Evolutionary conservation across 2,113 vertebrate species (phyloP), one percentile per base, ranked within the genome.

Genomic region (Dasypus novemcinctus): DNA sequence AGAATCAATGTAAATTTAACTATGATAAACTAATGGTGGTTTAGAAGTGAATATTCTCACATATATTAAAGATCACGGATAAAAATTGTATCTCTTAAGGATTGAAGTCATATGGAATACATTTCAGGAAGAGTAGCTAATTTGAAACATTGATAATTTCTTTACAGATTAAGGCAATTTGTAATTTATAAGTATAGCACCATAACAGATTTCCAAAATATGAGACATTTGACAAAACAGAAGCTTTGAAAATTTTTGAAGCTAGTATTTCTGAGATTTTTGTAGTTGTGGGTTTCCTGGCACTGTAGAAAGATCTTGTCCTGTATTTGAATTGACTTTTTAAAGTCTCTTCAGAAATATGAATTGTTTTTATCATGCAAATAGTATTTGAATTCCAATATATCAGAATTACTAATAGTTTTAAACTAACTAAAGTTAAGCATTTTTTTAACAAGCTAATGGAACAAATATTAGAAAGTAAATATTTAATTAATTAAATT

Each of bases 1-100:
- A 79, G 78, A 97, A 93, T 95, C 82, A 90, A 52, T 97, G 92
- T 95, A 98, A 98, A 97, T 95, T 98, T 95, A 97, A 96, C 38
- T 90, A 72, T 96, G 75, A 94, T 61, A 96, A 95, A 43, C 54
- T 95, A 93, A 74, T 1, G 1, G 29, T 76, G 69, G 91, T 98
- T 98, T 95, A 95, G 75, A 96, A 92, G 79, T 80, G 69, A 98
- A 95, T 82, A 87, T 95, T 92, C 81, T 94, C 92, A 94, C n/a
- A 86, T 97, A 85, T 95, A 91, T 96, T 97, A 98, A 97, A 97
- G 97, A 29, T 49, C 36, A n/a, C 20, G 1, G 20, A 57, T 93
- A 76, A 86, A 84, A 71, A 63, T 1, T 43, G 0, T 36, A 23
- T 27, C 6, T 46, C 6, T 66, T n/a, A 54, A 93, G 15, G 29